Base-by-base conservation (phyloP, 1,140 invertebrate species). In the Pectinophora gossypiella region DNA sequence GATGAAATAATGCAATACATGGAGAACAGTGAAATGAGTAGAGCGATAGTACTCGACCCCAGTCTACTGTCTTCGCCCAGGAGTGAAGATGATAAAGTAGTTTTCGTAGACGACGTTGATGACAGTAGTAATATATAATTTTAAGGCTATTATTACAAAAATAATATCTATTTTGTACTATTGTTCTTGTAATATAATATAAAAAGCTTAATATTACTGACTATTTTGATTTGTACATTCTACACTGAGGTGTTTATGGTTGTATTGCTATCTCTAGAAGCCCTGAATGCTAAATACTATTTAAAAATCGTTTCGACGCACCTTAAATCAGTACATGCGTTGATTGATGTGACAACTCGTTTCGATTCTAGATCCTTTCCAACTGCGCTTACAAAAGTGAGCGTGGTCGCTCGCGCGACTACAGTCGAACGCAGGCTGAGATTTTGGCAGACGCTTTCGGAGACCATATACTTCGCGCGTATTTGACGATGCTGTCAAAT, bases 1-100 rank as follows among this genome's bases (percentile, higher is more conserved):
- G 64, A 79, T 19, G 81, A 85, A 73, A 87, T 87, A 61, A 71
- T 87, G 59, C 63, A 82, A 47, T 81, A 76, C 36, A 81, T 86
- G 13, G 63, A 68, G 53, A 72, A 19, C 16, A 72, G 64, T 19
- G 70, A 70, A 19, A 66, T 54, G 27, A 53, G 54, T 9, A 45
- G 62, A n/a, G 54, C 19, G 19, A 7, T 64, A 2, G 48, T 56
- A 4, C 35, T 74, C 16, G 56, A 85, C 36, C 64, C 81, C 5
- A 64, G 70, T 19, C 36, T 58, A 19, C 57, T 82, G 5, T n/a
- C n/a, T 6, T 59, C 64, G 42, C 81, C 86, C 0, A 87, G 87
- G 45, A 73, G 84, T 57, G 66, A 64, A 16, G 57, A 62, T 6
- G 70, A 61, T n/a, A 81, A 88, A 22, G 84, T 87, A 52, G 40